Percentiles rank a stretch among this genome's conserved stretches.
phyloP scores from a whole-genome alignment of 1,140 invertebrate species.

The Oryzaephilus surinamensis region DNA sequence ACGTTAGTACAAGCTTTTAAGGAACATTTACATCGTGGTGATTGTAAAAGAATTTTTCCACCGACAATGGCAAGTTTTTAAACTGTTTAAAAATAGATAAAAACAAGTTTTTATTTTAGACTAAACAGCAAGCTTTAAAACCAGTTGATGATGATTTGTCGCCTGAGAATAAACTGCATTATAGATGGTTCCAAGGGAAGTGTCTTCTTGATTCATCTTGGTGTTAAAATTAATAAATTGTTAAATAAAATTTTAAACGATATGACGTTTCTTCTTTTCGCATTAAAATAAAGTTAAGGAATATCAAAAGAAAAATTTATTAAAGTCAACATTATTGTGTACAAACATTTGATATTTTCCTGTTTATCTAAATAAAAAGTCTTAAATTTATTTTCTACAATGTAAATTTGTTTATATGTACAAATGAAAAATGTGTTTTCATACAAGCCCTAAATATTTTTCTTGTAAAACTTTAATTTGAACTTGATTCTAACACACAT shows the following conservation, averaged over 20 bases:
- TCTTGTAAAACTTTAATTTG: no score
- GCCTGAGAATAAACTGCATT: constrained; percentile 54
- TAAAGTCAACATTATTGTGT: constrained; percentile 23
- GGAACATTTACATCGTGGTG: constrained; percentile 68
- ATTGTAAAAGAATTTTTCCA: constrained; percentile 72
- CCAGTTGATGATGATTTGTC: constrained; percentile 40
- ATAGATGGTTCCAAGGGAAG: constrained; percentile 75
- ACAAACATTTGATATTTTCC: constrained; percentile 19
- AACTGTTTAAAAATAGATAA: constrained; percentile 1
- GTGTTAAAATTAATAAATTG: constrained; percentile 41
- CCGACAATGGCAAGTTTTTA: constrained; percentile 52
- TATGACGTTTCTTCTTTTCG: no score
- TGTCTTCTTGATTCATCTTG: constrained; percentile 61
- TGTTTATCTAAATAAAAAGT: no score
- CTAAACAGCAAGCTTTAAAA: constrained; percentile 9
- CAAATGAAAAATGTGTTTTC: no score
- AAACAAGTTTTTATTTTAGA: neutral
- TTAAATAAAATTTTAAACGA: constrained; percentile 1
- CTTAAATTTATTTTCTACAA: no score
- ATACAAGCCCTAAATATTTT: no score
- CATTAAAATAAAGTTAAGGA: constrained; percentile 4
- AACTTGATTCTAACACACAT: no score
- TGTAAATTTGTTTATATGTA: no score
- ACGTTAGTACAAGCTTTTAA: constrained; percentile 57
- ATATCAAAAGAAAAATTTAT: constrained; percentile 18